Percentiles rank a stretch among this genome's conserved stretches.
Evolutionary conservation across 1,140 invertebrate genomes (phyloP).

Genomic region (Penaeus indicus): DNA sequence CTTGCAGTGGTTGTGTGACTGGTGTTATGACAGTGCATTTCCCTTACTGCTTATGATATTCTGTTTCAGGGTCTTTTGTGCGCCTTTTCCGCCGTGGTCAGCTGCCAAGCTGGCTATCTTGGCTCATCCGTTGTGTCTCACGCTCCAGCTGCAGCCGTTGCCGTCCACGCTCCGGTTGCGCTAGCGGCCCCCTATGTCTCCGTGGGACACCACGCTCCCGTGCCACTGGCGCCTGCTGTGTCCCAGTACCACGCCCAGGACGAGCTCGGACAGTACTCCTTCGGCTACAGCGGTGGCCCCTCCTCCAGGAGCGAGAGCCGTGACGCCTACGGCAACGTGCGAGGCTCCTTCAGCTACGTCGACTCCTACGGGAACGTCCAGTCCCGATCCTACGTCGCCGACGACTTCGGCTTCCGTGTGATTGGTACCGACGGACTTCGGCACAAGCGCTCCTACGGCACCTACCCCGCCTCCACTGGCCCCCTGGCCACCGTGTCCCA

Average conservation of each 20-base stretch:
- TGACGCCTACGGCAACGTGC: slow-evolving; percentile 77
- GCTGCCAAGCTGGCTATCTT: background rate
- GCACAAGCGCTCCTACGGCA: too few species aligned
- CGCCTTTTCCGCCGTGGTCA: background rate
- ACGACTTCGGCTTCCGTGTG: slow-evolving; percentile 67
- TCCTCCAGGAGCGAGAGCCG: slow-evolving; percentile 78
- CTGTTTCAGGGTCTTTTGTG: background rate
- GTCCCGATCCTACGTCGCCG: slow-evolving; percentile 68
- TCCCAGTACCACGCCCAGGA: slow-evolving; percentile 78
- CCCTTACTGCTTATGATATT: background rate
- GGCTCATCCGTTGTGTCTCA: background rate
- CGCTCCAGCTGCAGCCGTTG: background rate
- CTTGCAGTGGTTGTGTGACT: background rate
- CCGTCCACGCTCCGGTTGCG: background rate
- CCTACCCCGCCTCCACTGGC: too few species aligned
- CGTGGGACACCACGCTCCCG: background rate
- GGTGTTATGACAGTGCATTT: background rate
- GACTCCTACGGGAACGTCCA: slow-evolving; percentile 79
- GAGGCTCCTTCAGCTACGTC: slow-evolving; percentile 78
- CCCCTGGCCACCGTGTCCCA: too few species aligned
- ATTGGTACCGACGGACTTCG: slow-evolving; percentile 76
- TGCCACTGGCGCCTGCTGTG: slow-evolving; percentile 3
- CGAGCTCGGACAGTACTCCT: slow-evolving; percentile 76
- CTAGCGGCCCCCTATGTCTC: background rate
- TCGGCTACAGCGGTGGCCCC: slow-evolving; percentile 78